Percentiles rank a stretch among this genome's conserved stretches.
These are phyloP conservation scores for Hemiscyllium ocellatum DNA, from an alignment of 2,113 vertebrate species.

Conservation along the genomic window DNA sequence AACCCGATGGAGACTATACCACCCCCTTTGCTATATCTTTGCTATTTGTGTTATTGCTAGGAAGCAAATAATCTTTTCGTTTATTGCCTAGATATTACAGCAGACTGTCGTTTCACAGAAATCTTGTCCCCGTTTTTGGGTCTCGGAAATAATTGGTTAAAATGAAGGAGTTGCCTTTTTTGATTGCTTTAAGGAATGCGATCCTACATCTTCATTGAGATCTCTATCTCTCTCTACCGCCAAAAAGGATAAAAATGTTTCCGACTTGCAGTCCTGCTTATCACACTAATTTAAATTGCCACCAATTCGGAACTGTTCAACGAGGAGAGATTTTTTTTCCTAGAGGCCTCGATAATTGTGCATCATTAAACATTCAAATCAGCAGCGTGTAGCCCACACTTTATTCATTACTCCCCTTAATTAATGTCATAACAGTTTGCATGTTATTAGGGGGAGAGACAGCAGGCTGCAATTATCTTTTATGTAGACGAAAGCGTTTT, in stretches of 20 bases:
- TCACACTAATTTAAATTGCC: not conserved
- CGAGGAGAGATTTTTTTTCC: not conserved
- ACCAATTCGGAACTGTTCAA: not conserved
- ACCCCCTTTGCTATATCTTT: not conserved
- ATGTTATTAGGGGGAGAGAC: not conserved
- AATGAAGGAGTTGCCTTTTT: not conserved
- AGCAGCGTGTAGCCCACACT: not conserved
- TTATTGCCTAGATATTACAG: not conserved
- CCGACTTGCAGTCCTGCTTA: not conserved
- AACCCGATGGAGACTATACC: not conserved
- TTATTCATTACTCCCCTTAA: conserved; percentile 13
- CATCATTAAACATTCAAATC: not conserved
- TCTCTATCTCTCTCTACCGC: no score
- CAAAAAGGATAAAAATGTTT: not conserved
- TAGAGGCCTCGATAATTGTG: not conserved
- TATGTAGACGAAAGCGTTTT: not conserved
- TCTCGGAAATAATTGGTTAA: not conserved
- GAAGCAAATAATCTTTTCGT: not conserved
- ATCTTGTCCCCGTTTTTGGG: not conserved
- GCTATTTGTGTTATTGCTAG: not conserved
- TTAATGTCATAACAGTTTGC: conserved; percentile 16
- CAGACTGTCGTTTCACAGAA: not conserved
- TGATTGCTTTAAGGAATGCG: not conserved
- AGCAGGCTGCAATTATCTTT: not conserved
- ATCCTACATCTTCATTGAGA: not conserved